Percentiles rank a stretch among this genome's conserved stretches.
Conservation (phyloP, 2,113 vertebrate genomes). For the Dryoscopus gambensis region DNA sequence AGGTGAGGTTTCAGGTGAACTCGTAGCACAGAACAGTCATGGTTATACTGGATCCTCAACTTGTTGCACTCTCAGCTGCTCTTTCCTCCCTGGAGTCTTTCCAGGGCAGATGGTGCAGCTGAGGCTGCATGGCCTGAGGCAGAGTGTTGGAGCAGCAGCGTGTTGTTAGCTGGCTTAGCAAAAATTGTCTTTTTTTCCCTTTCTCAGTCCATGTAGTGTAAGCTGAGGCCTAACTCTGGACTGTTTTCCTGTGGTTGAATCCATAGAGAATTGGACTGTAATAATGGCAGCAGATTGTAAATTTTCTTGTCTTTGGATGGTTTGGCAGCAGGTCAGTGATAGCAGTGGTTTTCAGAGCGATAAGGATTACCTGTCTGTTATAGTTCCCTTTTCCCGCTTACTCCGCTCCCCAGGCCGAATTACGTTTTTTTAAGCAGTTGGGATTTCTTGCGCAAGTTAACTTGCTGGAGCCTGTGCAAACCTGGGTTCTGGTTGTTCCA, state of each 20-base stretch:
- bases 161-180: constrained; percentile 5
- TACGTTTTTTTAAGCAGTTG: neutral
- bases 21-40: neutral
- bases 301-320: neutral
- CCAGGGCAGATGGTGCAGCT: constrained; percentile 50
- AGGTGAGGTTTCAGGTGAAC: neutral
- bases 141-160: neutral
- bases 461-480: neutral
- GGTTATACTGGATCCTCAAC: neutral
- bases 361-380: neutral
- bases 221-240: neutral
- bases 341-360: neutral
- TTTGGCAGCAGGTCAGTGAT: neutral
- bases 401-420: neutral
- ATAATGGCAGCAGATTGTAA: neutral
- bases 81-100: constrained; percentile 32
- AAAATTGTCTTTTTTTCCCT: neutral
- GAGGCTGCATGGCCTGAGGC: constrained; percentile 18
- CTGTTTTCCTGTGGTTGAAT: neutral
- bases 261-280: neutral
- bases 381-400: neutral
- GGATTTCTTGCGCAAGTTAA: neutral
- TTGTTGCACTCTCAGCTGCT: constrained; percentile 8
- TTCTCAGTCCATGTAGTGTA: neutral
- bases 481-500: neutral